These are phyloP conservation scores for Columbina picui DNA, from an alignment of 2,113 vertebrate genomes.

Conservation along the genomic window DNA sequence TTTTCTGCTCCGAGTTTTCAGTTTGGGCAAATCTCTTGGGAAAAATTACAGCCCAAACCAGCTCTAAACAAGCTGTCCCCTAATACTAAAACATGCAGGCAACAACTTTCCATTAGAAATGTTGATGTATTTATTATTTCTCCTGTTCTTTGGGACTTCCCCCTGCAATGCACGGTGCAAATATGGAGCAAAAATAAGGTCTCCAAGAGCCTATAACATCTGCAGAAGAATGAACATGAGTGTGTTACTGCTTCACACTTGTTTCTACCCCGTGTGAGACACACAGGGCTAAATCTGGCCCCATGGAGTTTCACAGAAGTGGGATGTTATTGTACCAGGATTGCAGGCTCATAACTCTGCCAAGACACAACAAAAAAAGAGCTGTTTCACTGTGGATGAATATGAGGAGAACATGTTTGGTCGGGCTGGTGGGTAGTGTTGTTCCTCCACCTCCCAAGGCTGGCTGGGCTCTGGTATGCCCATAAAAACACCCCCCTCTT, in stretches of 20 bases:
- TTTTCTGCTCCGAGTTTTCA: background rate
- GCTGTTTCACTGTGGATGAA: slow-evolving; percentile 33
- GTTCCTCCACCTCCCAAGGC: slow-evolving; percentile 39
- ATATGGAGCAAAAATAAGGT: background rate
- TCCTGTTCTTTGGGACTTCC: background rate
- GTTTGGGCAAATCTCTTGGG: background rate
- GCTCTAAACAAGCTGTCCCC: background rate
- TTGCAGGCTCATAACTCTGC: background rate
- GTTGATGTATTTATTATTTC: background rate
- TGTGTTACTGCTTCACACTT: background rate
- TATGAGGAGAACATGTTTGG: slow-evolving; percentile 50
- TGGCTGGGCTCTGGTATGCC: slow-evolving; percentile 33
- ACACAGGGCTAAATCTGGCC: background rate
- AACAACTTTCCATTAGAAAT: background rate
- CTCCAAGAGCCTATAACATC: background rate
- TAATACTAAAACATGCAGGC: background rate
- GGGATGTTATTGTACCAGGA: background rate
- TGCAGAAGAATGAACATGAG: background rate
- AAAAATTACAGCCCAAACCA: background rate
- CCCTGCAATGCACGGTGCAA: background rate
- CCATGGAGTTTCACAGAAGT: background rate
- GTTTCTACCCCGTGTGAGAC: background rate
- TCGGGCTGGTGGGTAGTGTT: background rate
- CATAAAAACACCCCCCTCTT: background rate
- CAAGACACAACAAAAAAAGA: slow-evolving; percentile 18